Evolutionary conservation across 92 coral and sea anemone genomes (phyloP).

Genomic region (Epizoanthus ramosus): DNA sequence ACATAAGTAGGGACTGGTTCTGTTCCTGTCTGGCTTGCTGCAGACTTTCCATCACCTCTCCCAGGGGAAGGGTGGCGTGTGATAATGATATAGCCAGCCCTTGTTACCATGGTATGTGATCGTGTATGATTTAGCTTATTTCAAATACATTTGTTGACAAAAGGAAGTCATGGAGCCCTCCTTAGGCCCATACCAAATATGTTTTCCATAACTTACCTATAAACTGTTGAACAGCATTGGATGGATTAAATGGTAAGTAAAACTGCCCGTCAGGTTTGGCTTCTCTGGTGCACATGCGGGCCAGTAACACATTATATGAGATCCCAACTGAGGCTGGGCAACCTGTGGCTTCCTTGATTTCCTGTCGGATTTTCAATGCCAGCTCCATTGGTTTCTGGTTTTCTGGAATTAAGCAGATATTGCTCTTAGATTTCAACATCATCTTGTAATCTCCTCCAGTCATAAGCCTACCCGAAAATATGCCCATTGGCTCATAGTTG

Average conservation of each 20-base stretch:
- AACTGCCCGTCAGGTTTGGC: slow-evolving; percentile 96
- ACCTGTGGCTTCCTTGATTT: slow-evolving; percentile 72
- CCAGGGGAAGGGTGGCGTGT: too few relatives aligned
- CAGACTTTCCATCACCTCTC: too few relatives aligned
- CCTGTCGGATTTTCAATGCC: slow-evolving; percentile 78
- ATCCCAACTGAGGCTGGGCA: slow-evolving; percentile 95
- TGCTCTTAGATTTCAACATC: neutral
- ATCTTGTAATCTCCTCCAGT: too few relatives aligned
- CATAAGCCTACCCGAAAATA: too few relatives aligned
- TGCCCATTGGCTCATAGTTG: too few relatives aligned
- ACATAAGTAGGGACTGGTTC: too few relatives aligned
- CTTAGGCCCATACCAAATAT: neutral
- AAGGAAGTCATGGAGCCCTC: too few relatives aligned
- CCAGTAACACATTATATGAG: slow-evolving; percentile 75
- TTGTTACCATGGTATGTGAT: neutral
- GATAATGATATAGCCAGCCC: too few relatives aligned
- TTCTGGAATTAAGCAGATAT: slow-evolving; percentile 52
- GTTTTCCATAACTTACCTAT: slow-evolving; percentile 64
- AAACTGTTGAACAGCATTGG: slow-evolving; percentile 64
- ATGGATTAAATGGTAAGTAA: slow-evolving; percentile 51
- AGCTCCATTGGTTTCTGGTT: slow-evolving; percentile 69
- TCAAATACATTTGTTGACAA: neutral
- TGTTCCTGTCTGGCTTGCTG: too few relatives aligned
- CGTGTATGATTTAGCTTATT: too few relatives aligned
- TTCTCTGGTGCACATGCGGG: slow-evolving; percentile 90